Percentiles rank a stretch among this genome's conserved stretches.
phyloP scores from a whole-genome alignment of 1,140 invertebrate species.

The Zaprionus africanus region DNA sequence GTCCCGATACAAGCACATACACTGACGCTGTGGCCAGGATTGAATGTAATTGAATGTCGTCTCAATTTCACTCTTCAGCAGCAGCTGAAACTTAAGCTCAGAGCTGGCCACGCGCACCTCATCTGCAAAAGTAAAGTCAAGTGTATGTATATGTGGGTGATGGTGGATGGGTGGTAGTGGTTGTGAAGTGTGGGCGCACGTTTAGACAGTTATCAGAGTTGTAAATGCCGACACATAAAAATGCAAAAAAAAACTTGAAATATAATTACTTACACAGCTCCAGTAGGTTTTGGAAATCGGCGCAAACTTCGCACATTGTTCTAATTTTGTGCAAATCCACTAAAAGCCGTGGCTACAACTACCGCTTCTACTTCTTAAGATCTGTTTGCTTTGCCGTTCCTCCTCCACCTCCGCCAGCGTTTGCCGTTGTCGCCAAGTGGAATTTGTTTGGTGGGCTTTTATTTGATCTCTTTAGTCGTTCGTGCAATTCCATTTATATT shows the following conservation, averaged over 20 bases:
- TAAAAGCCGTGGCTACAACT: constrained; percentile 21
- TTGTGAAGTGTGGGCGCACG: constrained; percentile 22
- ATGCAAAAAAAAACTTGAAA: constrained; percentile 7
- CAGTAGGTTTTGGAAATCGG: constrained; percentile 74
- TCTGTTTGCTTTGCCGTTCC: constrained; percentile 42
- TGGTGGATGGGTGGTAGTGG: constrained; percentile 1
- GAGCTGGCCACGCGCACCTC: constrained; percentile 87
- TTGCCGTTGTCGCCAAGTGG: constrained; percentile 48
- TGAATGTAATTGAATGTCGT: constrained; percentile 88
- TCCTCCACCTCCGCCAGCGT: constrained; percentile 38
- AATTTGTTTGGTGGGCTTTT: constrained; percentile 61
- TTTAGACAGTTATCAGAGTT: constrained; percentile 35
- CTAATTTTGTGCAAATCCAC: constrained; percentile 28
- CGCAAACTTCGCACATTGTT: constrained; percentile 73
- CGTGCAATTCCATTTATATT: constrained; percentile 76
- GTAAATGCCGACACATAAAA: constrained; percentile 43
- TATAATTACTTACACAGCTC: constrained; percentile 70
- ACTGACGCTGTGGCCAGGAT: constrained; percentile 92
- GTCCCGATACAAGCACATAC: constrained; percentile 96
- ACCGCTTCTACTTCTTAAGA: constrained; percentile 39
- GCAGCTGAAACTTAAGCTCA: constrained; percentile 87
- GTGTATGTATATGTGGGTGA: constrained; percentile 20
- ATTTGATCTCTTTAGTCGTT: constrained; percentile 64
- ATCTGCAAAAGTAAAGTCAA: constrained; percentile 83
- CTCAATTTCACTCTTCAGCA: constrained; percentile 88